Evolutionary conservation across 1,140 invertebrate species (phyloP).

Genomic region (Atta colombica): DNA sequence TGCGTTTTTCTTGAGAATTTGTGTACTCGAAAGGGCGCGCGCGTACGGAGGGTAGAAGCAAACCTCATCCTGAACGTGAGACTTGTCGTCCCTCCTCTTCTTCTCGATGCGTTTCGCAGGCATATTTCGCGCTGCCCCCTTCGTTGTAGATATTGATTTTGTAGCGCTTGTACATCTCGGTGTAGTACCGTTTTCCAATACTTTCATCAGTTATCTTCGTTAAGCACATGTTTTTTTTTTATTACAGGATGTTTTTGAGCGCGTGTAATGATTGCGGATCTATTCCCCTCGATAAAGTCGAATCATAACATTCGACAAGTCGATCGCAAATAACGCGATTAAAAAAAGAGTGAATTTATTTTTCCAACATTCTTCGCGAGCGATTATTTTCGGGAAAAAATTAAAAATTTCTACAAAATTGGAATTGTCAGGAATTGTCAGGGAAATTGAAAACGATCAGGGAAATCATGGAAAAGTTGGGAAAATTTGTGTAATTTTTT

Average conservation of each 20-base stretch:
- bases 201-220: conserved; percentile 49
- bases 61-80: conserved; percentile 58
- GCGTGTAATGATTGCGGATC: conserved; percentile 23
- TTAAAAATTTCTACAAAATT: too few relatives aligned
- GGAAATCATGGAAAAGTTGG: too few relatives aligned
- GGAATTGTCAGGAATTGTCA: too few relatives aligned
- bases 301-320: conserved; percentile 6
- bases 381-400: background rate
- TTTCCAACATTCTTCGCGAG: background rate
- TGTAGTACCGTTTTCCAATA: conserved; percentile 56
- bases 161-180: conserved; percentile 41
- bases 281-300: conserved; percentile 7
- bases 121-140: conserved; percentile 62
- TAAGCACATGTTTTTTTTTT: conserved; percentile 27
- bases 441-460: too few relatives aligned
- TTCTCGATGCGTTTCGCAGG: conserved; percentile 55
- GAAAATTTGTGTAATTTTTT: too few relatives aligned
- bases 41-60: background rate
- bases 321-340: conserved; percentile 4
- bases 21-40: conserved; percentile 23
- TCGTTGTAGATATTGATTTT: conserved; percentile 62
- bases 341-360: background rate
- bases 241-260: conserved; percentile 4
- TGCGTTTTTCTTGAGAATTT: conserved; percentile 35
- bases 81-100: conserved; percentile 28